phyloP scores from a whole-genome alignment of 2,797 vertebrate species.

The Muscicapa comitata region DNA sequence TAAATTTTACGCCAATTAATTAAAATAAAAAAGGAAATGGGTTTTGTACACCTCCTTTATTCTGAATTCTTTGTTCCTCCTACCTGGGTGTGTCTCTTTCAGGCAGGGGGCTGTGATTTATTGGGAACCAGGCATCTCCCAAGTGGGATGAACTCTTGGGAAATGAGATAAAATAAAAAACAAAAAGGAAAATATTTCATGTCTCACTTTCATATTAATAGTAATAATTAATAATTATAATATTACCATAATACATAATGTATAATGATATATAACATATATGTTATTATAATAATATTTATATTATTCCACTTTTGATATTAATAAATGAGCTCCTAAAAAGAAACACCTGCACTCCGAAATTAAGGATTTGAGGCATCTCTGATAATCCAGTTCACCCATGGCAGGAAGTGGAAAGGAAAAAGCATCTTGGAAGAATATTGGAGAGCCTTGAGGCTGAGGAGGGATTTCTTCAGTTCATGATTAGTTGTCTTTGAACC shows the following conservation, averaged over 20 bases:
- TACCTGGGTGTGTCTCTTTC: not conserved
- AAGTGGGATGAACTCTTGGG: slow-evolving; percentile 21
- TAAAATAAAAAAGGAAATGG: slow-evolving; percentile 2
- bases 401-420: not conserved
- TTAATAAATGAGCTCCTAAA: slow-evolving; percentile 53
- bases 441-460: not conserved
- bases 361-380: slow-evolving; percentile 39
- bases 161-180: not conserved
- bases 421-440: not conserved
- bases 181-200: slow-evolving; percentile 24
- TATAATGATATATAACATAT: no score
- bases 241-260: no score
- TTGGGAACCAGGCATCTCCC: not conserved
- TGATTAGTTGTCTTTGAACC: not conserved
- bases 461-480: not conserved
- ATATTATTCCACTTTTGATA: not conserved
- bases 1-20: slow-evolving; percentile 15
- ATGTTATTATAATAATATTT: no score
- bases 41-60: not conserved
- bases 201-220: slow-evolving; percentile 59
- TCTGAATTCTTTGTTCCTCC: not conserved
- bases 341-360: slow-evolving; percentile 55
- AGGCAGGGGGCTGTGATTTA: not conserved
- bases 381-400: not conserved
- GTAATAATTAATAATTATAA: not conserved